Conservation (phyloP, 64 coral and sea anemone species). For the Catalaphyllia jardinei region DNA sequence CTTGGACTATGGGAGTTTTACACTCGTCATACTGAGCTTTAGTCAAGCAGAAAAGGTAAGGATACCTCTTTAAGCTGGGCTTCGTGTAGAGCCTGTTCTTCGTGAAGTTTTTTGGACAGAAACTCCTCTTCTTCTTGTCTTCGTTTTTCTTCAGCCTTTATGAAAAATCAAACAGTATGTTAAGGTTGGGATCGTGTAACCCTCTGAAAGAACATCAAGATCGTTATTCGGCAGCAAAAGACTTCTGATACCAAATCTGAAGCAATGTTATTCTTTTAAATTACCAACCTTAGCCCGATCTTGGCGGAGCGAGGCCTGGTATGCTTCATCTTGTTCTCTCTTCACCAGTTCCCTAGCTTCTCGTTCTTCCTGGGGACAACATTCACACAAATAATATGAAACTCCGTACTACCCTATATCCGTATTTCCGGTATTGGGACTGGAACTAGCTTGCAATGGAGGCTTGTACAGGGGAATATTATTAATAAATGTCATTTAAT, state of each 20-base stretch:
- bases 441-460: no score
- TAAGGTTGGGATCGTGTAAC: background rate
- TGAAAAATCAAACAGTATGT: background rate
- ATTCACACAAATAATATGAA: background rate
- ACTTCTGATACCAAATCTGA: background rate
- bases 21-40: no score
- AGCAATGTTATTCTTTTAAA: background rate
- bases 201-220: no score
- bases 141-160: constrained; percentile 49
- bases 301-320: constrained; percentile 74
- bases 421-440: no score
- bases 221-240: background rate
- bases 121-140: constrained; percentile 78
- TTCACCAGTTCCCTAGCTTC: constrained; percentile 74
- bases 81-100: constrained; percentile 79
- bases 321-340: constrained; percentile 84
- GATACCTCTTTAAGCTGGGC: constrained; percentile 92
- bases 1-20: no score
- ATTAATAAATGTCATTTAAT: no score
- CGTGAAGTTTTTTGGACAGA: constrained; percentile 61
- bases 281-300: constrained; percentile 71
- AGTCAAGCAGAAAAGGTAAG: background rate
- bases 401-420: background rate
- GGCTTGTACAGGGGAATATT: no score
- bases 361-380: constrained; percentile 69